Conservation (phyloP, 2,888 invertebrate species). For the Mythimna pallens region DNA sequence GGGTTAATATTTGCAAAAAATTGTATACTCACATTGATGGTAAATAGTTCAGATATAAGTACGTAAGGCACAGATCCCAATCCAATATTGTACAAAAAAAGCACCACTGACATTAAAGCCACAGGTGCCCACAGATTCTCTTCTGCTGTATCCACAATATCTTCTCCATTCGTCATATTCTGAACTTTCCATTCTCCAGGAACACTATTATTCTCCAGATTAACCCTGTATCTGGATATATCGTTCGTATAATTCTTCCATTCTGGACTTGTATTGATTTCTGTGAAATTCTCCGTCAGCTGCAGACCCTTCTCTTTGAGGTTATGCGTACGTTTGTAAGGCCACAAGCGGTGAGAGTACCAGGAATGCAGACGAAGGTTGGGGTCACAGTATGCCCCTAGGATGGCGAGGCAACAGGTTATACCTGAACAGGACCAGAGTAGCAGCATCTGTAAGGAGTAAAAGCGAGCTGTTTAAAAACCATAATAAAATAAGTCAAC, state of each 20-base stretch:
- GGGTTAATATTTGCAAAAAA: no score
- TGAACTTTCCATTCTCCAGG: slow-evolving; percentile 68
- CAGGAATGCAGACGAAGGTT: slow-evolving; percentile 80
- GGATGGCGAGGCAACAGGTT: slow-evolving; percentile 82
- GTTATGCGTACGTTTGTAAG: slow-evolving; percentile 70
- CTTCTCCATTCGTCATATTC: slow-evolving; percentile 59
- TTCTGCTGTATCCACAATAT: slow-evolving; percentile 65
- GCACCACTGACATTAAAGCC: slow-evolving; percentile 79
- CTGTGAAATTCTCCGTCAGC: slow-evolving; percentile 65
- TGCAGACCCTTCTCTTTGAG: slow-evolving; percentile 66
- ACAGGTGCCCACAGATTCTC: slow-evolving; percentile 81
- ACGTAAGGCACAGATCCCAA: slow-evolving; percentile 88
- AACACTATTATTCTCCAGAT: slow-evolving; percentile 66
- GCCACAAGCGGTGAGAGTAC: slow-evolving; percentile 81
- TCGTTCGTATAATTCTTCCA: slow-evolving; percentile 69
- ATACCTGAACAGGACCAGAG: slow-evolving; percentile 87
- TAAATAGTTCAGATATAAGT: slow-evolving; percentile 84
- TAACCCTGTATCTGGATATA: slow-evolving; percentile 62
- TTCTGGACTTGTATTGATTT: slow-evolving; percentile 44
- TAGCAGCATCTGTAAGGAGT: slow-evolving; percentile 80
- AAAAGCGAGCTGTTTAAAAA: background rate
- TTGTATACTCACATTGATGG: slow-evolving; percentile 82
- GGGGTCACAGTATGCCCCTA: slow-evolving; percentile 87
- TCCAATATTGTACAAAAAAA: slow-evolving; percentile 87
- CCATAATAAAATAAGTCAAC: no score